A percentile compares a stretch with the other conserved stretches of the same genome.
These are phyloP conservation scores for Drosophila basisetae DNA, from an alignment of 2,888 invertebrate species.

Conservation along the genomic window DNA sequence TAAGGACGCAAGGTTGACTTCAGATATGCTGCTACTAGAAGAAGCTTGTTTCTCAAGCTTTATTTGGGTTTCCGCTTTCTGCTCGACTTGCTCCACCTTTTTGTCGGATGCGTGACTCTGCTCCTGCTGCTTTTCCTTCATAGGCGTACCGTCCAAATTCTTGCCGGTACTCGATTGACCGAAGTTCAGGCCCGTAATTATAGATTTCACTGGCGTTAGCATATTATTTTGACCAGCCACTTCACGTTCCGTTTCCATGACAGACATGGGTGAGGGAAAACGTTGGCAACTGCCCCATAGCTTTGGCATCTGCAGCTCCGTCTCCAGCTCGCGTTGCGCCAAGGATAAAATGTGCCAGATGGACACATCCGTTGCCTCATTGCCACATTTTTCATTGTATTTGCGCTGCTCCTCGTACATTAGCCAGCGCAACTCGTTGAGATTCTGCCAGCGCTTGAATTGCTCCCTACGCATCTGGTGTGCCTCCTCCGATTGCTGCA, in stretches of 20 bases:
- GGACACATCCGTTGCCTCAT: constrained; percentile 17
- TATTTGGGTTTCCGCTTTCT: neutral
- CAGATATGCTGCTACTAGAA: neutral
- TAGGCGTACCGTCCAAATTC: too few relatives aligned
- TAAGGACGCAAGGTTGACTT: neutral
- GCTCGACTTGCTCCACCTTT: neutral
- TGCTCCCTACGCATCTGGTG: constrained; percentile 15
- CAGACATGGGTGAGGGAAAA: constrained; percentile 63
- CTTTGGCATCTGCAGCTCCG: constrained; percentile 35
- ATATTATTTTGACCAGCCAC: neutral
- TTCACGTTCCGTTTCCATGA: constrained; percentile 26
- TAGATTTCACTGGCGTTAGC: constrained; percentile 22
- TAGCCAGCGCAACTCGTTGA: constrained; percentile 54
- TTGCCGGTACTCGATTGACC: neutral
- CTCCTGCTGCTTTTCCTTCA: neutral
- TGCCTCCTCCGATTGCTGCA: constrained; percentile 18
- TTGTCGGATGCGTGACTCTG: neutral
- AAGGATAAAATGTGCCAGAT: constrained; percentile 74
- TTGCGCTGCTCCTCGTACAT: constrained; percentile 60
- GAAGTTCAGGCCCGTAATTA: constrained; percentile 21
- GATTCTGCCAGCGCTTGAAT: constrained; percentile 54
- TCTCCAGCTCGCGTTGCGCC: constrained; percentile 77
- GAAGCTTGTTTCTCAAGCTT: neutral
- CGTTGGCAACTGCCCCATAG: constrained; percentile 36
- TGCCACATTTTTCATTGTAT: constrained; percentile 32